Evolutionary conservation across 2,113 vertebrate genomes (phyloP).

Genomic region (Ivindomyrus marchei): DNA sequence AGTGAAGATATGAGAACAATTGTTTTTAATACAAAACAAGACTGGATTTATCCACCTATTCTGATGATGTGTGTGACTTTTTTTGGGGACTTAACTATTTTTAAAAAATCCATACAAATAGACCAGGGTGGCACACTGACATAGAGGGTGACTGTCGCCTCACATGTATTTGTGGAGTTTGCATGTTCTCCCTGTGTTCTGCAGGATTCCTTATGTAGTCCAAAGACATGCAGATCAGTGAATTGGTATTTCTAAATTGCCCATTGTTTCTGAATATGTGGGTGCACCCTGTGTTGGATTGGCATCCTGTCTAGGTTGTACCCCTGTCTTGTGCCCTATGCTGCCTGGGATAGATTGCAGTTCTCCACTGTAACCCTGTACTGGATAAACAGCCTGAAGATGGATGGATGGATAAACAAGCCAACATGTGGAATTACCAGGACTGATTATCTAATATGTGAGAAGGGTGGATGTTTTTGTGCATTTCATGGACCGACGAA

Average conservation of each 20-base stretch:
- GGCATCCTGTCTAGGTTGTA: neutral
- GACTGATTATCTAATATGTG: neutral
- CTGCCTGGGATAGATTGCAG: neutral
- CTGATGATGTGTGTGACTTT: neutral
- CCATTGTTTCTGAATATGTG: neutral
- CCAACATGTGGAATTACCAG: neutral
- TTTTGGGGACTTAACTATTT: neutral
- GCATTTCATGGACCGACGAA: neutral
- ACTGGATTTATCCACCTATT: neutral
- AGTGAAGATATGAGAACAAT: neutral
- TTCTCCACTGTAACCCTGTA: neutral
- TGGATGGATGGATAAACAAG: neutral
- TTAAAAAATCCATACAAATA: neutral
- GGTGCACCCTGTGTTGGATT: neutral
- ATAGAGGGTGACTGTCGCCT: neutral
- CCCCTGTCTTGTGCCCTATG: neutral
- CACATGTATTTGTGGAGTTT: neutral
- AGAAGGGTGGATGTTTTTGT: neutral
- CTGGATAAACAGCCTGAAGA: neutral
- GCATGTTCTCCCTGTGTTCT: neutral
- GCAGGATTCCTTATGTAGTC: no score
- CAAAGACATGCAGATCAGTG: neutral
- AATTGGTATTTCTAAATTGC: neutral
- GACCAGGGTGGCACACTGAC: neutral
- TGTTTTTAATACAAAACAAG: neutral